Base-by-base conservation (phyloP, 2,888 invertebrate species). In the Labia minor region DNA sequence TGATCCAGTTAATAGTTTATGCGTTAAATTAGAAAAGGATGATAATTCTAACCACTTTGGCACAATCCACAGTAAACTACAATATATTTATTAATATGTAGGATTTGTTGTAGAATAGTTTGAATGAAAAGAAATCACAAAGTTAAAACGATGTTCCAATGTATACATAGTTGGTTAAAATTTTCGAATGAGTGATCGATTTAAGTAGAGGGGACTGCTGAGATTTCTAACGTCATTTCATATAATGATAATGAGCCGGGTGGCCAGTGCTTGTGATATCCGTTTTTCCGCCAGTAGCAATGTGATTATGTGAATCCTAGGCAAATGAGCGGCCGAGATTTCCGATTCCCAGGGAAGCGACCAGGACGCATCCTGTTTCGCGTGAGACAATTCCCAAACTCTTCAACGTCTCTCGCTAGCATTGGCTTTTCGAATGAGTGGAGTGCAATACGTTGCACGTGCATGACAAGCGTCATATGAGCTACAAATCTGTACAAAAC, bases 181-280 rank as follows among this genome's bases (percentile, higher is more conserved):
- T 26, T 26, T 26, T 26, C 26, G 26, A 26, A 6, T 26, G 26
- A 26, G 26, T 26, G 26, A 26, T 26, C 26, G 26, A 26, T 6
- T 8, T 26, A 26, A 49, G 49, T 16, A 49, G 49, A 49, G 49
- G 14, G 49, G 49, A 49, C 49, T 49, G 49, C 49, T 49, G 49
- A 49, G 49, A 49, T 49, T 49, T 49, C 49, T 16, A 49, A 49
- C 49, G 49, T 49, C 49, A 49, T 49, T 49, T 49, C 49, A 49
- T 49, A 49, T 49, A 49, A 49, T 49, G 49, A 49, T 49, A 49
- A 49, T 49, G 49, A 49, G n/a, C 49, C n/a, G 49, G 49, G 49
- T 11, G 49, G 49, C 16, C 49, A 14, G 49, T 49, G 49, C 16
- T 49, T 49, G 49, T 49, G 49, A 49, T 49, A 49, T 49, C 49